phyloP scores from a whole-genome alignment of 2,113 vertebrate genomes.

The Rynchops niger region DNA sequence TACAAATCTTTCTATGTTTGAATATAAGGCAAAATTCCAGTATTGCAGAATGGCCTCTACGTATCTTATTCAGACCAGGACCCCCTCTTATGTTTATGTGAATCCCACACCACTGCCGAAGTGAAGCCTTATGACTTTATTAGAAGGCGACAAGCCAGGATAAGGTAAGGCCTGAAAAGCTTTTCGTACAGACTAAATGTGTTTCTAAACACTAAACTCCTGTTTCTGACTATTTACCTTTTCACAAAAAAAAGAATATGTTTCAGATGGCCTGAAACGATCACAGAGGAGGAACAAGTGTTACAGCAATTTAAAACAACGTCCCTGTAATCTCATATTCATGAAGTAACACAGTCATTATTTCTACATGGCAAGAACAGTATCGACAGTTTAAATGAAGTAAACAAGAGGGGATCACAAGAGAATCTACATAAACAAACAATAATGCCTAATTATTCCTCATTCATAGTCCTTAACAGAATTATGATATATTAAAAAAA shows the following conservation, averaged over 20 bases:
- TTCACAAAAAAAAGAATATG: neutral
- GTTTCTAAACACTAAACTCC: neutral
- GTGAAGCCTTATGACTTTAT: neutral
- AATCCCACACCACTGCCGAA: neutral
- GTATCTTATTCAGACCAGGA: neutral
- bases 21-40: neutral
- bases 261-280: constrained; percentile 6
- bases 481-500: neutral
- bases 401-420: constrained; percentile 35
- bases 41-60: neutral
- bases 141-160: neutral
- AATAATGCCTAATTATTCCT: constrained; percentile 21
- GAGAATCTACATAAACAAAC: constrained; percentile 34
- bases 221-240: neutral
- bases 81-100: neutral
- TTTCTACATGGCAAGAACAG: constrained; percentile 3
- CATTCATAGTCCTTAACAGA: neutral
- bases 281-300: neutral
- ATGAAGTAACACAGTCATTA: neutral
- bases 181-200: neutral
- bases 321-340: constrained; percentile 30
- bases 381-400: neutral
- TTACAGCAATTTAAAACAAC: neutral
- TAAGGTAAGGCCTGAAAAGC: neutral
- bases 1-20: neutral